Percentiles rank a stretch among this genome's conserved stretches.
Evolutionary conservation across 1,140 invertebrate genomes (phyloP).

Genomic region (Drosophila obscura): DNA sequence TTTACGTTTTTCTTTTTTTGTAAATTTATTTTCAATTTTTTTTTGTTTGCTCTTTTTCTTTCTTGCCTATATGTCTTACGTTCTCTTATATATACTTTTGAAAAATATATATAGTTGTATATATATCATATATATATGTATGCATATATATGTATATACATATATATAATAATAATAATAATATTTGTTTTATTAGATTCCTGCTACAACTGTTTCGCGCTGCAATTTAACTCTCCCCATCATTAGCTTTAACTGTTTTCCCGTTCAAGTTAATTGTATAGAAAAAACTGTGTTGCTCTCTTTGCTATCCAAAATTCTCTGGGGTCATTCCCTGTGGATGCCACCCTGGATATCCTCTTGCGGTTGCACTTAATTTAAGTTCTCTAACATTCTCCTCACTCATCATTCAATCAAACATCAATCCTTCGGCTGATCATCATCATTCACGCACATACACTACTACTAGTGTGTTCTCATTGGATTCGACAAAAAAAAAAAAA

Average conservation of each 20-base stretch:
- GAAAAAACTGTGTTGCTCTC: conserved; percentile 50
- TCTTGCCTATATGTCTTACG: conserved; percentile 73
- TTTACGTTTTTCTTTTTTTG: conserved; percentile 61
- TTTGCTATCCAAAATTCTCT: conserved; percentile 13
- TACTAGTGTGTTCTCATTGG: neutral
- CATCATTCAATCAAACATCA: too few species aligned
- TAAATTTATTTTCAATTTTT: conserved; percentile 46
- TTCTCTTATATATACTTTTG: conserved; percentile 74
- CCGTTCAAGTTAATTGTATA: conserved; percentile 58
- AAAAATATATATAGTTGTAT: conserved; percentile 58
- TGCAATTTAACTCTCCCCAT: conserved; percentile 49
- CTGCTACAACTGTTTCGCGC: conserved; percentile 68
- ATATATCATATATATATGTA: conserved; percentile 53
- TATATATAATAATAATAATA: conserved; percentile 34
- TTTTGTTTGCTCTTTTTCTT: conserved; percentile 41
- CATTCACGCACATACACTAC: neutral
- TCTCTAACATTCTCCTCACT: conserved; percentile 10
- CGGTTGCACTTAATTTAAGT: neutral
- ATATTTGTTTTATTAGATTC: conserved; percentile 62
- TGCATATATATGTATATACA: conserved; percentile 49
- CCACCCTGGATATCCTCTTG: conserved; percentile 13
- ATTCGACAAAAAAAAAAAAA: conserved; percentile 59
- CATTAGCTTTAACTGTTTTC: conserved; percentile 26
- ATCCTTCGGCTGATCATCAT: too few species aligned
- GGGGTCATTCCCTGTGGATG: conserved; percentile 12